Percentiles rank a stretch among this genome's conserved stretches.
These are phyloP conservation scores for Marcusenius ussheri DNA, from an alignment of 2,113 vertebrate species.

Conservation along the genomic window DNA sequence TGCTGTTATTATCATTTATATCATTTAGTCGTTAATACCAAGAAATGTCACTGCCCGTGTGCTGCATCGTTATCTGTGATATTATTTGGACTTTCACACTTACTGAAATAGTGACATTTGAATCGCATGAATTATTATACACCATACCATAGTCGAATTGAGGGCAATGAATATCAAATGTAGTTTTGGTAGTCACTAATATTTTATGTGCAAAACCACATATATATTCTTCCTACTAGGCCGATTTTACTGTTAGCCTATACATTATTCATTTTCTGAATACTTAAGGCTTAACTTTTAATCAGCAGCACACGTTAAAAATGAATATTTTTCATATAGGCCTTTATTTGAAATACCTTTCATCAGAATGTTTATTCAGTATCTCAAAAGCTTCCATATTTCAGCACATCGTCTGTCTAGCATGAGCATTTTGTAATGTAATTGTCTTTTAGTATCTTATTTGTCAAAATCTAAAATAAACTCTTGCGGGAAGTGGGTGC, in stretches of 20 bases:
- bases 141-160: neutral
- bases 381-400: neutral
- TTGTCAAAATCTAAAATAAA: neutral
- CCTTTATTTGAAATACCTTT: neutral
- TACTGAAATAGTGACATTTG: conserved; percentile 14
- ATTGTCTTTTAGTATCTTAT: neutral
- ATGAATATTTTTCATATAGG: neutral
- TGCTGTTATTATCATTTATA: neutral
- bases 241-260: neutral
- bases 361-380: neutral
- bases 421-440: neutral
- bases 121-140: neutral
- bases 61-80: conserved; percentile 1
- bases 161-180: neutral
- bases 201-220: neutral
- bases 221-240: neutral
- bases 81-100: conserved; percentile 4
- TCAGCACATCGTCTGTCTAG: neutral
- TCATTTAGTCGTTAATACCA: conserved; percentile 11
- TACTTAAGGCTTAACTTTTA: neutral
- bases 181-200: neutral
- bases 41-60: neutral
- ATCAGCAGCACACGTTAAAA: neutral
- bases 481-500: neutral
- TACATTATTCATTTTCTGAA: neutral